Evolutionary conservation across 2,113 vertebrate species (phyloP), one percentile per base, ranked within the genome.

Genomic region (Dolichotis patagonum): DNA sequence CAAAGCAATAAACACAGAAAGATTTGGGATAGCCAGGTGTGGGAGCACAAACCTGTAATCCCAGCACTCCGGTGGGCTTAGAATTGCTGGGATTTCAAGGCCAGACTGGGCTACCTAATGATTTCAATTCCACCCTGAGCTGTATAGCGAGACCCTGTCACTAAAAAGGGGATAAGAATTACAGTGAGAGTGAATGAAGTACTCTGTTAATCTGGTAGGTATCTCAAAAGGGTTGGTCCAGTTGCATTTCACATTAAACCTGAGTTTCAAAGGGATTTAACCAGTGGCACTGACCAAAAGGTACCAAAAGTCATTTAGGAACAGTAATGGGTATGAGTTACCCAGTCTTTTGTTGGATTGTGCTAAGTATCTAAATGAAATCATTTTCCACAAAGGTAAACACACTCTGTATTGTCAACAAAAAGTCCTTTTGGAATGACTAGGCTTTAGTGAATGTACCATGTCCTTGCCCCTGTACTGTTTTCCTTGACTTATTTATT

Each of bases 1-100:
- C 26, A 95, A 84, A 96, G 63, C 52, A 95, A 63, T 95, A 94
- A 93, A 43, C 41, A 77, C 0, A 86, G 86, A 83, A 95, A 78
- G 14, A 14, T 46, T 77, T 49, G 28, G 38, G 43, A 30, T 30
- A 78, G 13, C 43, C 7, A 5, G 26, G 75, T 19, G 7, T 17
- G 75, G 28, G 49, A 13, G 75, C 26, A 4, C 43, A 49, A 17
- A 17, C 28, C 43, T 78, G 43, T 49, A 78, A 49, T 78, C 16
- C 28, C 26, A 49, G 28, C 43, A 16, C 43, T 49, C 28, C 14
- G 11, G 41, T 43, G 49, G 43, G 7, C 14, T 78, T 43, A 46
- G 43, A 28, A 46, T 28, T 77, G 71, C 41, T 75, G 71, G 9
- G 41, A 28, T 38, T 73, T 41, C 9, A 0, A 73, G n/a, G 38